These are phyloP conservation scores for Uloborus plumipes DNA, from an alignment of 2,888 invertebrate species.

Conservation along the genomic window DNA sequence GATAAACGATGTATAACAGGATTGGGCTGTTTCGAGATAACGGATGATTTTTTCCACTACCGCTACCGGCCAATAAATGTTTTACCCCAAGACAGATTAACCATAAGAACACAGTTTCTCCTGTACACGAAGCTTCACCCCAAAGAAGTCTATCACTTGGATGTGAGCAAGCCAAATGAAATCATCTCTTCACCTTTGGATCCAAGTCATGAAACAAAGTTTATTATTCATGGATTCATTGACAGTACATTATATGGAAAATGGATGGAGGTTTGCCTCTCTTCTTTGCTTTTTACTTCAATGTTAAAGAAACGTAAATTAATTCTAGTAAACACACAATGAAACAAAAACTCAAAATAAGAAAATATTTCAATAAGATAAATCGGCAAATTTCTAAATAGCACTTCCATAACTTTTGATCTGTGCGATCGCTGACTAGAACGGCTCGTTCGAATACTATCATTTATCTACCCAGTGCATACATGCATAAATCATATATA, in stretches of 20 bases:
- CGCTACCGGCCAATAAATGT: conserved; percentile 64
- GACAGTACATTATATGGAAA: conserved; percentile 64
- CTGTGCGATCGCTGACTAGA: no score
- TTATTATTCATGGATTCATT: conserved; percentile 66
- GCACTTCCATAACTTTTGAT: no score
- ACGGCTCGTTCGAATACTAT: no score
- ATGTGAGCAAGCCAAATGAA: conserved; percentile 24
- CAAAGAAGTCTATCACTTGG: conserved; percentile 40
- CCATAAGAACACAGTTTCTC: conserved; percentile 61
- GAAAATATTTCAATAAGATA: no score
- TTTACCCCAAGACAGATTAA: conserved; percentile 55
- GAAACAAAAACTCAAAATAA: no score
- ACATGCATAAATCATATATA: no score
- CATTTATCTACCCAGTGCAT: no score
- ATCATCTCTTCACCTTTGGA: conserved; percentile 52
- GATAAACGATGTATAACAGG: conserved; percentile 44
- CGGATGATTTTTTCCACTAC: conserved; percentile 59
- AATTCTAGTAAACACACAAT: no score
- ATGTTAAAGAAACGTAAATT: no score
- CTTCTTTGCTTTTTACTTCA: no score
- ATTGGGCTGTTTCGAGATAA: conserved; percentile 57
- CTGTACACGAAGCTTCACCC: conserved; percentile 62
- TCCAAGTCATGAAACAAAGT: conserved; percentile 38
- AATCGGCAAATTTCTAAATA: no score
- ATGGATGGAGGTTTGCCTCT: conserved; percentile 64